Conservation (phyloP, 2,888 invertebrate genomes). For the Hoplodrina ambigua region DNA sequence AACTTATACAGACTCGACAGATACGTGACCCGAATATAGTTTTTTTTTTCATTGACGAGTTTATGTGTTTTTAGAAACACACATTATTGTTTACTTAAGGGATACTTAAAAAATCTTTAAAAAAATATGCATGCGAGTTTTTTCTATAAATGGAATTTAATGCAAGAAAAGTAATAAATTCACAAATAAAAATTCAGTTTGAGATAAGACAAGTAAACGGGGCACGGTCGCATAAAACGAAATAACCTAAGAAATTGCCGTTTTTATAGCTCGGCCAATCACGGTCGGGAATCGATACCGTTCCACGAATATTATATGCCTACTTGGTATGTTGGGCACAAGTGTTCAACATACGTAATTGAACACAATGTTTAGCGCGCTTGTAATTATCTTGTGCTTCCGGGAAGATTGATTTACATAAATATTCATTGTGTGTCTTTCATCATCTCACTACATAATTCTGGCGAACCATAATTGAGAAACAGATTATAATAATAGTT, state of each 20-base stretch:
- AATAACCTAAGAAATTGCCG: conserved; percentile 41
- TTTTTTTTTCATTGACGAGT: conserved; percentile 40
- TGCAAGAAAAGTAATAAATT: conserved; percentile 14
- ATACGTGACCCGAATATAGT: conserved; percentile 72
- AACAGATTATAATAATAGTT: conserved; percentile 58
- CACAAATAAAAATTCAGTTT: conserved; percentile 21
- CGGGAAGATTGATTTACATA: conserved; percentile 48
- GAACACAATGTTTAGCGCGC: conserved; percentile 38
- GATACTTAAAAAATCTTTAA: background rate
- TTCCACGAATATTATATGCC: conserved; percentile 33
- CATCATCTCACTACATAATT: conserved; percentile 25
- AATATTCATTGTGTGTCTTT: conserved; percentile 52
- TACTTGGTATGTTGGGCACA: conserved; percentile 32
- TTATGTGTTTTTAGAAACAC: conserved; percentile 30
- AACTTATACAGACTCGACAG: conserved; percentile 69
- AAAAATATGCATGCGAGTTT: background rate
- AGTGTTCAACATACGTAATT: conserved; percentile 25
- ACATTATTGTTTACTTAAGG: conserved; percentile 23
- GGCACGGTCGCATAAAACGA: conserved; percentile 44
- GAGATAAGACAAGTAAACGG: conserved; percentile 37
- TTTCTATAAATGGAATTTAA: background rate
- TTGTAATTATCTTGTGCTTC: conserved; percentile 49
- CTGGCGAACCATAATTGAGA: conserved; percentile 41
- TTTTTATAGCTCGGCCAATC: conserved; percentile 56
- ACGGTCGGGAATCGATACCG: conserved; percentile 45